phyloP scores from a whole-genome alignment of 1,140 invertebrate species.

The Drosophila melanica region DNA sequence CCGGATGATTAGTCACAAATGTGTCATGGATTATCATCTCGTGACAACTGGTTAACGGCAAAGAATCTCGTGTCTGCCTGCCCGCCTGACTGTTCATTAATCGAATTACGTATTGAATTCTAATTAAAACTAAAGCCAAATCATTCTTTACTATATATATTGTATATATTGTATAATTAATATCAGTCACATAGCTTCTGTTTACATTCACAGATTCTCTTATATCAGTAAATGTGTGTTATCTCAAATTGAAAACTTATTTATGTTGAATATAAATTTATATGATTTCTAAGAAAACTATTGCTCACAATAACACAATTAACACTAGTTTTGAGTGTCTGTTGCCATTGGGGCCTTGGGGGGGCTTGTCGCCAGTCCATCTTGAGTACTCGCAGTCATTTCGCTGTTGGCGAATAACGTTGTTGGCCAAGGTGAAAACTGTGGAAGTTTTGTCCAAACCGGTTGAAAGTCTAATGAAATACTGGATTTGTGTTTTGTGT shows the following conservation, averaged over 20 bases:
- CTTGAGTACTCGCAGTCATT: neutral
- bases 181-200: too few species aligned
- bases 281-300: neutral
- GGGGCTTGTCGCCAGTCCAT: neutral
- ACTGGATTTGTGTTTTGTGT: conserved; percentile 6
- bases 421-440: conserved; percentile 6
- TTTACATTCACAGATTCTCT: too few species aligned
- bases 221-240: too few species aligned
- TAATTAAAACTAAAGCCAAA: neutral
- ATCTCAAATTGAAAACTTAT: too few species aligned
- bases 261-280: too few species aligned
- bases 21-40: conserved; percentile 7
- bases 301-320: neutral
- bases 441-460: conserved; percentile 28
- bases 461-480: conserved; percentile 24
- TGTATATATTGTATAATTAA: neutral
- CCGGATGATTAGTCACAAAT: conserved; percentile 18
- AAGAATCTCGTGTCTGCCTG: neutral
- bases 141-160: conserved; percentile 1
- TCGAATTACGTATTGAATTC: neutral
- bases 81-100: neutral
- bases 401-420: neutral
- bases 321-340: neutral
- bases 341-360: neutral
- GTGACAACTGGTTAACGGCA: conserved; percentile 6